Evolutionary conservation across 2,888 invertebrate genomes (phyloP).

Genomic region (Rhodophaea formosa): DNA sequence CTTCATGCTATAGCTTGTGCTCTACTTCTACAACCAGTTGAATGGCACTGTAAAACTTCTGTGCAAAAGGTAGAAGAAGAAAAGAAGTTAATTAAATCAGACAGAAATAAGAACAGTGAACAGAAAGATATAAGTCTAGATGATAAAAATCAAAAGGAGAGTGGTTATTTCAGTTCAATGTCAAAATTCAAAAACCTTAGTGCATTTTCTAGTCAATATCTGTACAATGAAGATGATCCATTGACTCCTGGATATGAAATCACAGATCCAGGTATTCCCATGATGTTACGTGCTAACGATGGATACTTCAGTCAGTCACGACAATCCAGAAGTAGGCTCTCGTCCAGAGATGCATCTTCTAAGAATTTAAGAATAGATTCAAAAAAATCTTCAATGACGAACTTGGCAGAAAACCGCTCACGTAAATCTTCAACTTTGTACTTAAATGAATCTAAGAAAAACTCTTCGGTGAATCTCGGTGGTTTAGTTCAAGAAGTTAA

Average conservation of each 20-base stretch:
- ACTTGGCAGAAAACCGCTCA: conserved; percentile 67
- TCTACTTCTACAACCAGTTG: conserved; percentile 86
- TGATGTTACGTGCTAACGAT: conserved; percentile 84
- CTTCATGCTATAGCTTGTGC: conserved; percentile 85
- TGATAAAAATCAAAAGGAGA: conserved; percentile 49
- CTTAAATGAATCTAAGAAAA: conserved; percentile 75
- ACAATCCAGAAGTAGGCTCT: conserved; percentile 63
- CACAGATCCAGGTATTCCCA: conserved; percentile 84
- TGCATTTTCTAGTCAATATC: conserved; percentile 83
- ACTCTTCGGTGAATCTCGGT: conserved; percentile 64
- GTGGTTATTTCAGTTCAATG: conserved; percentile 62
- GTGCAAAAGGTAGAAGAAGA: conserved; percentile 43
- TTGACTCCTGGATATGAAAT: conserved; percentile 84
- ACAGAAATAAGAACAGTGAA: conserved; percentile 28
- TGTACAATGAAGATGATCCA: conserved; percentile 83
- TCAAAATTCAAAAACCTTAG: conserved; percentile 70
- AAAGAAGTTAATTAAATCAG: conserved; percentile 46
- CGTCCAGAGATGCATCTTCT: conserved; percentile 70
- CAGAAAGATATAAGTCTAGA: conserved; percentile 1
- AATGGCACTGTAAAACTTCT: conserved; percentile 84
- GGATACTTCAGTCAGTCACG: conserved; percentile 81
- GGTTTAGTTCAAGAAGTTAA: conserved; percentile 56
- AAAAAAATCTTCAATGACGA: conserved; percentile 72
- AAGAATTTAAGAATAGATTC: conserved; percentile 70
- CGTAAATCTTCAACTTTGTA: conserved; percentile 71